Evolutionary conservation across 2,888 invertebrate species (phyloP).

Genomic region (Troides aeacus): DNA sequence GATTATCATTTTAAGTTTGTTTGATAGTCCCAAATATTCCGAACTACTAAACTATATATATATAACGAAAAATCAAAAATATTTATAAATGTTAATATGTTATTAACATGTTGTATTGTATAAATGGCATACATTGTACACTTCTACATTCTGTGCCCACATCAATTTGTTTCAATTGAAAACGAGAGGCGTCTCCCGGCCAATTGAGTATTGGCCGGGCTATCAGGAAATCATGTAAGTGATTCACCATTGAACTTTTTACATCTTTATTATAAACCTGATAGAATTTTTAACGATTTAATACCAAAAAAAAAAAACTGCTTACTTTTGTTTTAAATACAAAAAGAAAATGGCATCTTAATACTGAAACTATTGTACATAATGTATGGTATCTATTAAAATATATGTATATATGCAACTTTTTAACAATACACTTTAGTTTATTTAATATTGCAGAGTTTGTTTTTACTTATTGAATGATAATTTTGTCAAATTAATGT

Average conservation of each 20-base stretch:
- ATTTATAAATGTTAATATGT: not conserved
- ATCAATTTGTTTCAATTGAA: constrained; percentile 67
- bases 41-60: not conserved
- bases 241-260: constrained; percentile 14
- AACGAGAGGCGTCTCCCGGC: constrained; percentile 42
- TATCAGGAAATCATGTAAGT: constrained; percentile 41
- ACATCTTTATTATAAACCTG: too few species aligned
- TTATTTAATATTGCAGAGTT: not conserved
- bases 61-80: not conserved
- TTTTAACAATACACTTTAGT: not conserved
- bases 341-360: not conserved
- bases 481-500: too few species aligned
- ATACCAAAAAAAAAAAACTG: too few species aligned
- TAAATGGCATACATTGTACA: constrained; percentile 2
- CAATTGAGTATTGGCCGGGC: constrained; percentile 49
- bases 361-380: constrained; percentile 7
- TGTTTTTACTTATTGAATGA: not conserved
- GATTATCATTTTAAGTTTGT: not conserved
- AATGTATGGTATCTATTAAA: not conserved
- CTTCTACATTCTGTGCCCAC: constrained; percentile 35
- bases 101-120: not conserved
- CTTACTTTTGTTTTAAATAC: not conserved
- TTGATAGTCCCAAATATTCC: not conserved
- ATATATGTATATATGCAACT: not conserved
- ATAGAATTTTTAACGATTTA: too few species aligned